Evolutionary conservation across 2,888 invertebrate species (phyloP).

Genomic region (Apamea monoglypha): DNA sequence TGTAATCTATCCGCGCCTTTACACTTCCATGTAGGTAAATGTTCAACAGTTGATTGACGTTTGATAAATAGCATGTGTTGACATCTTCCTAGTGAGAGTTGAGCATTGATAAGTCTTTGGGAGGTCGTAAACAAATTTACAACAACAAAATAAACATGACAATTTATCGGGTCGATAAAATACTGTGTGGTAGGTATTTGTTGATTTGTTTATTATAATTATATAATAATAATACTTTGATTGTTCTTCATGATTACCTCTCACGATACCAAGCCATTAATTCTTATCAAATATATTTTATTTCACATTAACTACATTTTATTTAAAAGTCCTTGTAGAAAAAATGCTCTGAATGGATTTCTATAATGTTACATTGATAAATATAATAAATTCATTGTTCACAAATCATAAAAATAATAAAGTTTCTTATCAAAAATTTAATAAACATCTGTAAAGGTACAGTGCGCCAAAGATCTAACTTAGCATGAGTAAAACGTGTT

Average conservation of each 20-base stretch:
- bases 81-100: constrained; percentile 80
- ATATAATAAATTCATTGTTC: constrained; percentile 64
- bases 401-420: constrained; percentile 41
- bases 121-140: constrained; percentile 75
- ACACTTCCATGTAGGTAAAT: constrained; percentile 69
- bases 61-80: constrained; percentile 83
- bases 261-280: constrained; percentile 24
- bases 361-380: constrained; percentile 53
- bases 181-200: constrained; percentile 45
- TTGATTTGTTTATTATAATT: constrained; percentile 51
- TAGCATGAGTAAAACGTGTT: neutral
- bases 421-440: constrained; percentile 41
- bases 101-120: constrained; percentile 79
- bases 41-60: constrained; percentile 78
- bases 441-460: constrained; percentile 13
- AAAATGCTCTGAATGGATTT: constrained; percentile 52
- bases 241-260: constrained; percentile 37
- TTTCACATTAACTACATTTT: constrained; percentile 25
- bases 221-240: constrained; percentile 52
- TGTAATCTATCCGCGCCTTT: constrained; percentile 65
- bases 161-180: constrained; percentile 67
- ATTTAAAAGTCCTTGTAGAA: constrained; percentile 45
- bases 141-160: constrained; percentile 72
- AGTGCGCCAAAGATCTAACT: neutral
- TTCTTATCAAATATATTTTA: constrained; percentile 57